A percentile compares a stretch with the other conserved stretches of the same genome.
These are phyloP conservation scores for Rhynchomys soricoides DNA, from an alignment of 2,113 vertebrate species.

Conservation along the genomic window DNA sequence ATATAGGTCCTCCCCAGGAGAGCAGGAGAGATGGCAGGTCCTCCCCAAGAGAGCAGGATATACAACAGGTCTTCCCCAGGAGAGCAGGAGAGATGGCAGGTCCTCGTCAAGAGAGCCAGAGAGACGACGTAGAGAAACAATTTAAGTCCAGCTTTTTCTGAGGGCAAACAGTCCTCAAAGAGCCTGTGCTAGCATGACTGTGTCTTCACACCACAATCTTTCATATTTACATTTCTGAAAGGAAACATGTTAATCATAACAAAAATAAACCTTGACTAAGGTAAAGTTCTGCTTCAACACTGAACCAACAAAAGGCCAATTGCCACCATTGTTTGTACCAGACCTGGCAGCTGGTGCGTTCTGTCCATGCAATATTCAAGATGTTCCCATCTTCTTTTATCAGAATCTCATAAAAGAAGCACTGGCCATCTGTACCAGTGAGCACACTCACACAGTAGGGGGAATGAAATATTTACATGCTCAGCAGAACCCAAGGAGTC, in stretches of 20 bases:
- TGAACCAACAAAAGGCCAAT: background rate
- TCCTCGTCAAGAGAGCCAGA: background rate
- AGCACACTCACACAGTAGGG: conserved; percentile 32
- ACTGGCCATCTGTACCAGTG: conserved; percentile 22
- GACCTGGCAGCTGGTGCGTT: background rate
- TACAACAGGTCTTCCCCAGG: background rate
- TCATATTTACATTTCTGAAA: background rate
- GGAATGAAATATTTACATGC: conserved; percentile 13
- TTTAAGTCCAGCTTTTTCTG: conserved; percentile 15
- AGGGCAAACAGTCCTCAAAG: conserved; percentile 45
- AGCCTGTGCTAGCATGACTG: background rate
- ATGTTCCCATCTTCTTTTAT: background rate
- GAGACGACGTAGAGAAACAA: background rate
- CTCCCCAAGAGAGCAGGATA: background rate
- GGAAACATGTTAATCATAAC: background rate
- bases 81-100: background rate
- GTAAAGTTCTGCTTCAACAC: background rate
- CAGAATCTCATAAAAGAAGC: conserved; percentile 2
- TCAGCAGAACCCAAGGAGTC: conserved; percentile 48
- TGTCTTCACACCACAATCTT: background rate
- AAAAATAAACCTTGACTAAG: background rate
- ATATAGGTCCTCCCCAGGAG: background rate
- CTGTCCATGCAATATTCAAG: background rate
- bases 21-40: background rate
- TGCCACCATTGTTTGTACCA: background rate